Conservation (phyloP, 2,888 invertebrate species). For the Malthinus seriepunctatus region DNA sequence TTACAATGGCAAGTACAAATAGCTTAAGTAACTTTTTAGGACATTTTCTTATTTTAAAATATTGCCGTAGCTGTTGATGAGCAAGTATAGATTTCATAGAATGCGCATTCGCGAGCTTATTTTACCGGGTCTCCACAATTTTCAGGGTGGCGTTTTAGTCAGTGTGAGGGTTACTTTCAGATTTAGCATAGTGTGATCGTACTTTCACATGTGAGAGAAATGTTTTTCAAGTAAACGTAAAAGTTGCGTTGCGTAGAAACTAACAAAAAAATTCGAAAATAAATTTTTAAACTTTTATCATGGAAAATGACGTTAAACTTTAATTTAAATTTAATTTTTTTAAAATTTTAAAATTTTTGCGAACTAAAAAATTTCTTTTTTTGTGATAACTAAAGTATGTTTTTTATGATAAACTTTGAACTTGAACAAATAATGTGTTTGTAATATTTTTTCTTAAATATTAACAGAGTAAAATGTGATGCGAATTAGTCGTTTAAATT, state of each 20-base stretch:
- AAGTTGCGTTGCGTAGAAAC: slow-evolving; percentile 16
- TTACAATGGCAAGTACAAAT: slow-evolving; percentile 24
- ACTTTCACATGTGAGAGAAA: slow-evolving; percentile 27
- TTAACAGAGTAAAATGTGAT: slow-evolving; percentile 31
- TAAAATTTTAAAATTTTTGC: not conserved
- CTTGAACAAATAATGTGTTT: slow-evolving; percentile 9
- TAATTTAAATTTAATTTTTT: slow-evolving; percentile 4
- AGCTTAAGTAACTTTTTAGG: slow-evolving; percentile 26
- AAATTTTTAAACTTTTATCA: slow-evolving; percentile 12
- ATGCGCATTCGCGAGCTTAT: slow-evolving; percentile 36
- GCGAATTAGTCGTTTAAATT: slow-evolving; percentile 28
- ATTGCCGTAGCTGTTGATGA: slow-evolving; percentile 32
- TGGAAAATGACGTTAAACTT: slow-evolving; percentile 21
- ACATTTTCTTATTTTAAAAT: slow-evolving; percentile 33
- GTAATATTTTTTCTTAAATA: slow-evolving; percentile 10
- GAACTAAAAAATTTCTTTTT: not conserved
- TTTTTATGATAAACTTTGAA: slow-evolving; percentile 10
- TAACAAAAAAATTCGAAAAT: slow-evolving; percentile 10
- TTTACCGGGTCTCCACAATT: slow-evolving; percentile 38
- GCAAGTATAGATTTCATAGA: slow-evolving; percentile 38
- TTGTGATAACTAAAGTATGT: slow-evolving; percentile 9
- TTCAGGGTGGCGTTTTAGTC: slow-evolving; percentile 40
- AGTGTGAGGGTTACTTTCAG: slow-evolving; percentile 35
- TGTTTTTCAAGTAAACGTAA: slow-evolving; percentile 34
- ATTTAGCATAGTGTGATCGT: slow-evolving; percentile 34